Base-by-base conservation (phyloP, 2,888 invertebrate species). In the Physocephala rufipes region DNA sequence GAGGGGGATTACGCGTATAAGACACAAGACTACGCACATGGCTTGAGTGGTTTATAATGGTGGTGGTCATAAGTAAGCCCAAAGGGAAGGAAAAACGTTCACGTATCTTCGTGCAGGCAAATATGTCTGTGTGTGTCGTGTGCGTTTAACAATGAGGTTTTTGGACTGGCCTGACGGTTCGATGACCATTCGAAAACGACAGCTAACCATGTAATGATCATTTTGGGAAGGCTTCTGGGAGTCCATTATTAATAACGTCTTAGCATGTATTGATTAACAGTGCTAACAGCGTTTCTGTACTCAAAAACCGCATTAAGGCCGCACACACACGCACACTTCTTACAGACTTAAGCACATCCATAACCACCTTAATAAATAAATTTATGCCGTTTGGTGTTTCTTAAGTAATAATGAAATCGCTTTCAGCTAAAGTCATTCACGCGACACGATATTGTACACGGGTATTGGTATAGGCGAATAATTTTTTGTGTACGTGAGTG, bases 311-410 rank as follows among this genome's bases (percentile, higher is more conserved):
- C 28, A 28, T 26, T 2, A 13, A 61, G 36, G 15, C 7, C 51
- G 1, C 2, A 51, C 24, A 21, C 45, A 47, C 28, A 19, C 45
- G 5, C 47, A 51, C 61, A 58, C 66, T 71, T 58, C 59, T 28
- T 30, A 61, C 47, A 69, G 59, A 16, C 61, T 43, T 36, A 61
- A 59, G 30, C 66, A 67, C 5, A 68, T 26, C 55, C 65, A 53
- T 59, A 73, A 45, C 59, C 67, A 71, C 67, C 71, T 72, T 71
- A 70, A 71, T 71, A 69, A 70, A 74, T 70, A 69, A 74, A 71
- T 72, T 72, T 74, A 71, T 71, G 72, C 71, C 53, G 67, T 13
- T n/a, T 55, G n/a, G 65, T 59, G 70, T 43, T 28, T 65, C 53
- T 63, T 53, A 49, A n/a, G 51, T 65, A 61, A 36, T 68, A 19